phyloP scores from a whole-genome alignment of 2,888 invertebrate genomes.

The Conistra vaccinii region DNA sequence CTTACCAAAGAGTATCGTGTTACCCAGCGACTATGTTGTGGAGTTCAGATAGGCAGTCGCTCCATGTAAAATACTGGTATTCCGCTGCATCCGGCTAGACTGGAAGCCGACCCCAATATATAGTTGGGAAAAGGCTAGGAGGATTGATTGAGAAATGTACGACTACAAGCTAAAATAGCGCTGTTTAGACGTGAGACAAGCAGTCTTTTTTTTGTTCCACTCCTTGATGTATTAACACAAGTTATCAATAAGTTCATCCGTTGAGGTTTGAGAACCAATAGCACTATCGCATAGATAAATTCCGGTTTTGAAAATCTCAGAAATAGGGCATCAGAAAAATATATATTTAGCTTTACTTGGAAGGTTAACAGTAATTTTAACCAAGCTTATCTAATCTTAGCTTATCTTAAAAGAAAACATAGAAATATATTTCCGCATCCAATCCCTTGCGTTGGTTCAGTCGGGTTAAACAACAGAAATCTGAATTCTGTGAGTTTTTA shows the following conservation, averaged over 20 bases:
- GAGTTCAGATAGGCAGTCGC: no score
- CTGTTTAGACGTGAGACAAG: neutral
- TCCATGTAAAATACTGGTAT: no score
- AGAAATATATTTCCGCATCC: no score
- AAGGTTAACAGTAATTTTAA: neutral
- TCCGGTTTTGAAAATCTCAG: neutral
- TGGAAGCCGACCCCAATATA: no score
- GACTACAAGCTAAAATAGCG: no score
- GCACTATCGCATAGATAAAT: neutral
- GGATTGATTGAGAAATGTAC: no score
- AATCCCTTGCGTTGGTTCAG: no score
- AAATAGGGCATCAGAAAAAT: neutral
- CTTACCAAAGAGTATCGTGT: no score
- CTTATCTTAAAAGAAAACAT: slow-evolving; percentile 8
- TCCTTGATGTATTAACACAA: neutral
- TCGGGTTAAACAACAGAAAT: neutral
- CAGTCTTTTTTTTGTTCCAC: neutral
- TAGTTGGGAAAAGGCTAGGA: no score
- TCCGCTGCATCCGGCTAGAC: no score
- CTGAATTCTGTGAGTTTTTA: neutral
- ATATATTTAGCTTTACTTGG: neutral
- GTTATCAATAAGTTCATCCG: neutral
- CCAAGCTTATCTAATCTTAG: neutral
- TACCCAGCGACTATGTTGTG: no score
- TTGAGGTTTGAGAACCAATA: neutral